These are phyloP conservation scores for Drosophila sordidapex DNA, from an alignment of 2,888 invertebrate genomes.

Conservation along the genomic window DNA sequence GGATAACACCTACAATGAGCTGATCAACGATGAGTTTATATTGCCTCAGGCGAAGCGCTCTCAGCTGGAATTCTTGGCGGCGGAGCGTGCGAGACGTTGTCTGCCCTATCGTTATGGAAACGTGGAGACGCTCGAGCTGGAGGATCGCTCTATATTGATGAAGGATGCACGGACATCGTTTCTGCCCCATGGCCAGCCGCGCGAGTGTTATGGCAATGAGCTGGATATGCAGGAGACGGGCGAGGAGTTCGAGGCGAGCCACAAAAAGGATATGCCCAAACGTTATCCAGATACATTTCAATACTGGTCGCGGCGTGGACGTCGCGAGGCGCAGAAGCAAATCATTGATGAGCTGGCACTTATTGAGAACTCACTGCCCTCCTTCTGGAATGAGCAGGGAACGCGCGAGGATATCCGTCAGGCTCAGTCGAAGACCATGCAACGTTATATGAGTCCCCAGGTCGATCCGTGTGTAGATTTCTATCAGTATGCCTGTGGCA, in stretches of 20 bases:
- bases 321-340: conserved; percentile 56
- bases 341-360: conserved; percentile 19
- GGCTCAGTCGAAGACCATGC: conserved; percentile 90
- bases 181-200: conserved; percentile 86
- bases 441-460: conserved; percentile 90
- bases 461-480: conserved; percentile 93
- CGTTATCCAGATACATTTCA: conserved; percentile 38
- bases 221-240: conserved; percentile 13
- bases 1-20: conserved; percentile 56
- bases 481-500: conserved; percentile 94
- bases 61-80: conserved; percentile 43
- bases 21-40: conserved; percentile 66
- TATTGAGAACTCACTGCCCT: conserved; percentile 60
- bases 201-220: conserved; percentile 75
- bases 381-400: conserved; percentile 83
- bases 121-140: conserved; percentile 84
- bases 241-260: conserved; percentile 13
- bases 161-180: conserved; percentile 88
- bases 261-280: conserved; percentile 36
- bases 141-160: conserved; percentile 87
- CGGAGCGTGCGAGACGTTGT: conserved; percentile 75
- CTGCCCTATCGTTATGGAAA: conserved; percentile 78
- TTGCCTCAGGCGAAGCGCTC: conserved; percentile 43
- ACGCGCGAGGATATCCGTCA: conserved; percentile 86
- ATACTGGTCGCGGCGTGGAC: conserved; percentile 44